Base-by-base conservation (phyloP, 92 coral and sea anemone species). In the Paramuricea clavata region DNA sequence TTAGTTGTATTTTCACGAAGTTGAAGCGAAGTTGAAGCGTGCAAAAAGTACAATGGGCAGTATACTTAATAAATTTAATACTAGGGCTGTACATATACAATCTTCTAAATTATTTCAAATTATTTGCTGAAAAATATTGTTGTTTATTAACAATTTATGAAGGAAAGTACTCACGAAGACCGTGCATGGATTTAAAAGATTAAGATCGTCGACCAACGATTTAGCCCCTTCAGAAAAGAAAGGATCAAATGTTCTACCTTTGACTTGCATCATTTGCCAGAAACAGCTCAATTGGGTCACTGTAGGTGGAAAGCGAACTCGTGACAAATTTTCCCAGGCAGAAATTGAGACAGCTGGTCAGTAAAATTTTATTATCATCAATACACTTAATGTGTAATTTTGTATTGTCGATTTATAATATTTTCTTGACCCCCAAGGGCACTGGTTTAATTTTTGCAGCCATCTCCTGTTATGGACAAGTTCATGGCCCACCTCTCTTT, bases 291-390 rank as follows among this genome's bases (percentile, higher is more conserved):
- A 60, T 30, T 22, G 31, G 31, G 33, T 60, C 31, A 60, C 30
- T 60, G 68, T 60, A 26, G 68, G 68, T 60, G 68, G 68, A 60
- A 60, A 60, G 68, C 31, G 68, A 60, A 31, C 21, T 26, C 30
- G 31, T 22, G 68, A 60, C 68, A 60, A 21, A 60, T 60, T 60
- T 60, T 60, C 33, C 6, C 68, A 60, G 30, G 68, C 68, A 60
- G 68, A 60, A 60, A 60, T 31, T 60, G 68, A 60, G 33, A 60
- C 68, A 60, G 68, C 68, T 60, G 68, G 68, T 60, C 30, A 26
- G 68, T 60, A 57, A 28, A 60, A 60, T 22, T 11, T 22, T 60
- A 25, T 22, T 60, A 6, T 39, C 44, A 39, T 39, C 44, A 39
- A 10, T 39, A n/a, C n/a, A n/a, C n/a, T n/a, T n/a, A 0, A 4